These are phyloP conservation scores for Himalopsyche anomala DNA, from an alignment of 2,888 invertebrate genomes.

Conservation along the genomic window DNA sequence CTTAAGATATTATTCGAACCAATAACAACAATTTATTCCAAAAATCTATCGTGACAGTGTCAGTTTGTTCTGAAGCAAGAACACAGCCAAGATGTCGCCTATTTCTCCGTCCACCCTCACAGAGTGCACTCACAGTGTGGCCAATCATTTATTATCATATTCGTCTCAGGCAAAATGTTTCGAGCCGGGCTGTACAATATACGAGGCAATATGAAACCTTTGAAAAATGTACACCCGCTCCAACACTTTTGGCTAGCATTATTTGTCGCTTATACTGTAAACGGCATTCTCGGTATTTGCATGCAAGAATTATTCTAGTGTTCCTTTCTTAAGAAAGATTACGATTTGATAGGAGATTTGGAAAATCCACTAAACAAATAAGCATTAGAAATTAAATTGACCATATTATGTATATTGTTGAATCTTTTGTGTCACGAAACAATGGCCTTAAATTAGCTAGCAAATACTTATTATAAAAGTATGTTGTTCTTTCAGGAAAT, in stretches of 20 bases:
- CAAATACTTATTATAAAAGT: too few relatives aligned
- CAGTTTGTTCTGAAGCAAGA: not conserved
- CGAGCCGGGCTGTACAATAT: conserved; percentile 36
- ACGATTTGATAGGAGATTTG: too few relatives aligned
- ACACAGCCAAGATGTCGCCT: conserved; percentile 46
- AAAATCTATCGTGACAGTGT: not conserved
- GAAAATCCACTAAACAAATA: too few relatives aligned
- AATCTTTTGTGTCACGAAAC: too few relatives aligned
- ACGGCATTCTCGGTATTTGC: not conserved
- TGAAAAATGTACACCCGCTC: not conserved
- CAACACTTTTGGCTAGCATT: not conserved
- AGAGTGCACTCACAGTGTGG: conserved; percentile 49
- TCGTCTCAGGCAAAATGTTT: conserved; percentile 50
- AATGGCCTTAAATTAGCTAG: too few relatives aligned
- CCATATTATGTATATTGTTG: too few relatives aligned
- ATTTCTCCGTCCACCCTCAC: conserved; percentile 36
- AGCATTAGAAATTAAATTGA: too few relatives aligned
- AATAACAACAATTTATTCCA: too few relatives aligned
- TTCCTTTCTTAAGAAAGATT: not conserved
- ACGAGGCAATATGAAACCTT: conserved; percentile 16
- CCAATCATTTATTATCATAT: conserved; percentile 61
- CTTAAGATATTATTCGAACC: too few relatives aligned
- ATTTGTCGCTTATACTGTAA: conserved; percentile 2
- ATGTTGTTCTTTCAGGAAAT: too few relatives aligned
- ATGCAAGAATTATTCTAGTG: not conserved